These are phyloP conservation scores for Brenthis hecate DNA, from an alignment of 2,888 invertebrate species.

Conservation along the genomic window DNA sequence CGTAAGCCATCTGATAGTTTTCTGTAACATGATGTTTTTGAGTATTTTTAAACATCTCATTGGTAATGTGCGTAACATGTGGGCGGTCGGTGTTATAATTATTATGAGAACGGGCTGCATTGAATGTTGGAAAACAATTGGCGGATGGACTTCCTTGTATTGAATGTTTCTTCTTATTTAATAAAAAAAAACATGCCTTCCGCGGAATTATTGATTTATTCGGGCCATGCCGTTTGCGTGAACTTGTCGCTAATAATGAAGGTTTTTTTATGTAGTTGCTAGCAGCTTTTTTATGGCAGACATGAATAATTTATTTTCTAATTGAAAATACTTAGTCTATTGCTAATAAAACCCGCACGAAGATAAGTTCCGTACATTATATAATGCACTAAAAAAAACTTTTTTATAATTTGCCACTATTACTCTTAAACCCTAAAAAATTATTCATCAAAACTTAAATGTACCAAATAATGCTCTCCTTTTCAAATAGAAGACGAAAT, in stretches of 20 bases:
- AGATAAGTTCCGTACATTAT: too few relatives aligned
- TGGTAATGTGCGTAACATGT: constrained; percentile 37
- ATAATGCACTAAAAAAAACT: too few relatives aligned
- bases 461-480: too few relatives aligned
- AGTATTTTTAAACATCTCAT: constrained; percentile 42
- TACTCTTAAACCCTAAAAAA: too few relatives aligned
- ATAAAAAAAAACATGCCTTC: constrained; percentile 21
- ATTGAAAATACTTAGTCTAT: too few relatives aligned
- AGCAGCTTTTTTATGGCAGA: background rate
- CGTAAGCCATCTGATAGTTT: constrained; percentile 29
- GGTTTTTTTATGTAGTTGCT: constrained; percentile 3
- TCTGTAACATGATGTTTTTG: constrained; percentile 33
- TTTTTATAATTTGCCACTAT: too few relatives aligned
- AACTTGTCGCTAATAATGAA: background rate
- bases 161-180: constrained; percentile 28
- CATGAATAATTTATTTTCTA: too few relatives aligned
- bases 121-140: constrained; percentile 30
- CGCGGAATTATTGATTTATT: constrained; percentile 17
- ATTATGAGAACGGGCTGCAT: constrained; percentile 27
- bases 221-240: background rate
- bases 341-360: too few relatives aligned
- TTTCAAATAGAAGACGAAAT: too few relatives aligned
- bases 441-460: too few relatives aligned
- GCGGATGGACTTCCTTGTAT: constrained; percentile 36
- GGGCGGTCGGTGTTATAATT: constrained; percentile 28